These are phyloP conservation scores for Trichoplusia ni DNA, from an alignment of 1,140 invertebrate species.

Conservation along the genomic window DNA sequence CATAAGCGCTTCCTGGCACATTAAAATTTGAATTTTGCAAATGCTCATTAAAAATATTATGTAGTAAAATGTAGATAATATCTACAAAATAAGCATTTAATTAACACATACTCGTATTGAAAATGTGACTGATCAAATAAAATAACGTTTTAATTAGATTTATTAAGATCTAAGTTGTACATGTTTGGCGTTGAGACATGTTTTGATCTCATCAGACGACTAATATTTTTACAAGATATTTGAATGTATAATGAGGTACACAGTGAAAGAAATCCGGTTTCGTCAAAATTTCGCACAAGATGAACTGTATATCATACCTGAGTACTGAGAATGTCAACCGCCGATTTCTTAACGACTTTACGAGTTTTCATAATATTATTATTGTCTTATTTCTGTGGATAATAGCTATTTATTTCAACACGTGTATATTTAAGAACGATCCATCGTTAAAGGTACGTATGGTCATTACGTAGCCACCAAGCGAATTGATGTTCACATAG, in stretches of 20 bases:
- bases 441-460: neutral
- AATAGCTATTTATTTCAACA: slow-evolving; percentile 13
- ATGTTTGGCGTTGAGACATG: slow-evolving; percentile 3
- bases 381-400: slow-evolving; percentile 19
- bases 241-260: slow-evolving; percentile 19
- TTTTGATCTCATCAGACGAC: slow-evolving; percentile 18
- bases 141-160: slow-evolving; percentile 12
- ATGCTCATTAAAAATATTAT: neutral
- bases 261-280: slow-evolving; percentile 22
- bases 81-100: slow-evolving; percentile 21
- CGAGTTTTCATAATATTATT: slow-evolving; percentile 23
- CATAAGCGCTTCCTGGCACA: neutral
- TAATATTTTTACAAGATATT: slow-evolving; percentile 20
- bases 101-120: neutral
- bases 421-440: neutral
- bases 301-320: slow-evolving; percentile 6
- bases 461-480: neutral
- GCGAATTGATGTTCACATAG: neutral
- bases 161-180: neutral
- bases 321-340: slow-evolving; percentile 10
- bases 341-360: slow-evolving; percentile 11
- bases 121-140: slow-evolving; percentile 4
- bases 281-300: slow-evolving; percentile 12
- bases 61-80: slow-evolving; percentile 23
- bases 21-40: slow-evolving; percentile 6